Percentiles rank a stretch among this genome's conserved stretches.
These are phyloP conservation scores for Nymphalis urticae DNA, from an alignment of 2,888 invertebrate genomes.

Conservation along the genomic window DNA sequence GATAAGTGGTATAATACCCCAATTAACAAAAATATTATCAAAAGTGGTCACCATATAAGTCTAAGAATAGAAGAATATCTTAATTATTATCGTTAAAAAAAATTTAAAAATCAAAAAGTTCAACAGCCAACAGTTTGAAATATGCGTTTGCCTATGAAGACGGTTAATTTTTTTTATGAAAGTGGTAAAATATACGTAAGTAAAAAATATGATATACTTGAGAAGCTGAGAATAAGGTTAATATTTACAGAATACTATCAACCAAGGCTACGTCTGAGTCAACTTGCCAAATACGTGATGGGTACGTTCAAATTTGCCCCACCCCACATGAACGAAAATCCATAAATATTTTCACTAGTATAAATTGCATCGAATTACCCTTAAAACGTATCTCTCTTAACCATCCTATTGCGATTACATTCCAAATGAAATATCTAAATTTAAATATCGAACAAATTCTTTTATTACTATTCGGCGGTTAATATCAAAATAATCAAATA, in stretches of 20 bases:
- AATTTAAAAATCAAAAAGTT: no score
- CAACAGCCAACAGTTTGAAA: no score
- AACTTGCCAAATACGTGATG: constrained; percentile 64
- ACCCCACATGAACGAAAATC: not conserved
- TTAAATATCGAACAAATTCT: not conserved
- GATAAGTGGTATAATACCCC: not conserved
- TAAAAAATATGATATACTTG: not conserved
- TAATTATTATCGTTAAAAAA: no score
- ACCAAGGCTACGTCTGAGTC: constrained; percentile 59
- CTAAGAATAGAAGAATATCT: no score
- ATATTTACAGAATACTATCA: constrained; percentile 66
- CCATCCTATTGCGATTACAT: not conserved
- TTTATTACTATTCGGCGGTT: no score
- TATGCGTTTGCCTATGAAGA: no score
- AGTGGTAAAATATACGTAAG: no score
- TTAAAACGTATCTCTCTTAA: not conserved
- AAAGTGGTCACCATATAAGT: not conserved
- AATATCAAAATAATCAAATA: no score
- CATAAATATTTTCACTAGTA: not conserved
- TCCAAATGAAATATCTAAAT: not conserved
- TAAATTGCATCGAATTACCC: not conserved
- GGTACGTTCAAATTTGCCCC: constrained; percentile 55
- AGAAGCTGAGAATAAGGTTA: constrained; percentile 26
- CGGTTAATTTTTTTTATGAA: no score
- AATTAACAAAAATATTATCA: not conserved